Percentiles rank a stretch among this genome's conserved stretches.
Conservation (phyloP, 2,797 vertebrate genomes). For the Onychomys arenicola region DNA sequence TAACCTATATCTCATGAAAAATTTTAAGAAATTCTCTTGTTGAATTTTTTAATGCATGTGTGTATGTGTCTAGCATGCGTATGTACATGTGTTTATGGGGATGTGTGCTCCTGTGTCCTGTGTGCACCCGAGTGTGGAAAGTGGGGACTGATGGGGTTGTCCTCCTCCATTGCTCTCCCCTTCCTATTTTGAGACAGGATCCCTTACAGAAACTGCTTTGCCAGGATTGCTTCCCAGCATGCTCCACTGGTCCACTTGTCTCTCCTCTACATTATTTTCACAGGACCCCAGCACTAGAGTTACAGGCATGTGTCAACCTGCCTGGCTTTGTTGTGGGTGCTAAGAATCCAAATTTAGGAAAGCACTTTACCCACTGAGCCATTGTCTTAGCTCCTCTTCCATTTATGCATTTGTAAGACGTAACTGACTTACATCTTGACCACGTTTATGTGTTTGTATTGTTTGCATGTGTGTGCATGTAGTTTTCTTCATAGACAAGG, state of each 20-base stretch:
- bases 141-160: background rate
- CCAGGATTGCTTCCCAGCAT: background rate
- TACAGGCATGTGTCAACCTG: background rate
- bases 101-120: background rate
- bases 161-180: background rate
- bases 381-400: background rate
- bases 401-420: conserved; percentile 17
- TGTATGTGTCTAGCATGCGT: background rate
- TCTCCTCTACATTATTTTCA: background rate
- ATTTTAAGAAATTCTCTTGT: background rate
- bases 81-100: background rate
- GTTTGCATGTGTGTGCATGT: background rate
- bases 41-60: background rate
- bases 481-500: background rate
- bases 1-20: background rate
- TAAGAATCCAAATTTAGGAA: background rate
- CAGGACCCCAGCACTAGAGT: background rate
- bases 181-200: background rate
- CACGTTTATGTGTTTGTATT: background rate
- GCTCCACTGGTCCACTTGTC: background rate
- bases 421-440: background rate
- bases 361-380: background rate
- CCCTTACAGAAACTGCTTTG: background rate
- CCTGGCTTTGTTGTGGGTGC: background rate
- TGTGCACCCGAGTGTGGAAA: no score